Percentiles rank a stretch among this genome's conserved stretches.
These are phyloP conservation scores for Clarias gariepinus DNA, from an alignment of 2,113 vertebrate genomes.

Conservation along the genomic window DNA sequence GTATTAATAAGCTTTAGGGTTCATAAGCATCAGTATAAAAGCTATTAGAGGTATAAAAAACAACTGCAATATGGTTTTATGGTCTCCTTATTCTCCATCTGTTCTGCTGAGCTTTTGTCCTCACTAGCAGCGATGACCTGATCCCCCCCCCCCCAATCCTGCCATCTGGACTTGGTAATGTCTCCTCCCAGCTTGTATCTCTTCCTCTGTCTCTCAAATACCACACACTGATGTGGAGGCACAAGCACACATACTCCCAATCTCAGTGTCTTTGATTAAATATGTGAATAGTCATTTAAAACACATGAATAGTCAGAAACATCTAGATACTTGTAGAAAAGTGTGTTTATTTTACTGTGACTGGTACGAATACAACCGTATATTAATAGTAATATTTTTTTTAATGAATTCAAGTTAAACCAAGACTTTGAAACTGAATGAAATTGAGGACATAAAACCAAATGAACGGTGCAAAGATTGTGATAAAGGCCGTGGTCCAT, in stretches of 20 bases:
- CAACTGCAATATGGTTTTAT: slow-evolving; percentile 70
- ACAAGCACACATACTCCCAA: neutral
- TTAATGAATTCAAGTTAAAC: neutral
- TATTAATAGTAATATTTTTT: neutral
- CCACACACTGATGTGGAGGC: neutral
- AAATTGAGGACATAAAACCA: too few relatives aligned
- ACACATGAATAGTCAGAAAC: neutral
- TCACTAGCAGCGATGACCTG: slow-evolving; percentile 58
- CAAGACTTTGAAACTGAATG: too few relatives aligned
- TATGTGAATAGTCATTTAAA: neutral
- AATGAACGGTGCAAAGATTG: too few relatives aligned
- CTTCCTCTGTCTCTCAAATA: slow-evolving; percentile 13
- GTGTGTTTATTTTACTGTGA: neutral
- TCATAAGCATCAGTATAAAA: slow-evolving; percentile 57
- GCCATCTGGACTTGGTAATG: slow-evolving; percentile 68
- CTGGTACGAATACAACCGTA: neutral
- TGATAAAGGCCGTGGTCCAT: too few relatives aligned
- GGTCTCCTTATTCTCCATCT: slow-evolving; percentile 69
- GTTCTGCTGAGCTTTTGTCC: slow-evolving; percentile 58
- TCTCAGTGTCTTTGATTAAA: neutral
- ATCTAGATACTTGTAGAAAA: neutral
- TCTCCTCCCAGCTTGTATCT: slow-evolving; percentile 27
- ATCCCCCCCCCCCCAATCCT: slow-evolving; percentile 51
- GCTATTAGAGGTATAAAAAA: slow-evolving; percentile 67
- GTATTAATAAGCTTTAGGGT: slow-evolving; percentile 61